Evolutionary conservation across 37 sponge, comb jelly and placozoan genomes (phyloP).

Genomic region (Hormiphora californensis): DNA sequence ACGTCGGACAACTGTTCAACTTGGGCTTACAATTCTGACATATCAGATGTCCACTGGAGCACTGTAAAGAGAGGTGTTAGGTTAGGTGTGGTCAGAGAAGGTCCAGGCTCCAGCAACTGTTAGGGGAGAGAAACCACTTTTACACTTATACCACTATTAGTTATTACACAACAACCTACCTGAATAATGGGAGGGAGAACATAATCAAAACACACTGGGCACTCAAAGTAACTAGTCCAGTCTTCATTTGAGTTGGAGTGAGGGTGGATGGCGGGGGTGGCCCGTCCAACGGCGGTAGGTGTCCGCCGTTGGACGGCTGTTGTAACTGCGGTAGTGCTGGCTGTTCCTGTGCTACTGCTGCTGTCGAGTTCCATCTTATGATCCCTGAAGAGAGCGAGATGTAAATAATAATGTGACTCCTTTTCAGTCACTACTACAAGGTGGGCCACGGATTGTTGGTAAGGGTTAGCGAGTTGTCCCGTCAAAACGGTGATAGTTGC

Average conservation of each 20-base stretch:
- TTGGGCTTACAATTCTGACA: constrained; percentile 83
- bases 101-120: too few relatives aligned
- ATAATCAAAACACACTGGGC: constrained; percentile 97
- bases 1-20: constrained; percentile 80
- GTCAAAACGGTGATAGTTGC: too few relatives aligned
- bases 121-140: neutral
- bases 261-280: constrained; percentile 5
- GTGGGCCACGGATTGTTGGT: too few relatives aligned
- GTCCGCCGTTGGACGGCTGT: neutral
- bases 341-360: neutral
- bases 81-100: too few relatives aligned
- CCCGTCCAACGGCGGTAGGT: neutral
- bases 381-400: neutral
- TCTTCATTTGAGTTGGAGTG: constrained; percentile 58
- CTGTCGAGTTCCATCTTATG: constrained; percentile 25
- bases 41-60: constrained; percentile 90
- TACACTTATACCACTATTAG: neutral
- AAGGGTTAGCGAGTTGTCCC: too few relatives aligned
- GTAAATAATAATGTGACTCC: neutral
- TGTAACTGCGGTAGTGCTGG: neutral
- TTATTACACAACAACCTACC: neutral
- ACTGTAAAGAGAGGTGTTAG: constrained; percentile 59
- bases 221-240: constrained; percentile 81
- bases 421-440: too few relatives aligned
- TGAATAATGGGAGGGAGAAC: constrained; percentile 88